A percentile compares a stretch with the other conserved stretches of the same genome.
phyloP scores from a whole-genome alignment of 2,888 invertebrate genomes.

The Drosophila nigricruria region DNA sequence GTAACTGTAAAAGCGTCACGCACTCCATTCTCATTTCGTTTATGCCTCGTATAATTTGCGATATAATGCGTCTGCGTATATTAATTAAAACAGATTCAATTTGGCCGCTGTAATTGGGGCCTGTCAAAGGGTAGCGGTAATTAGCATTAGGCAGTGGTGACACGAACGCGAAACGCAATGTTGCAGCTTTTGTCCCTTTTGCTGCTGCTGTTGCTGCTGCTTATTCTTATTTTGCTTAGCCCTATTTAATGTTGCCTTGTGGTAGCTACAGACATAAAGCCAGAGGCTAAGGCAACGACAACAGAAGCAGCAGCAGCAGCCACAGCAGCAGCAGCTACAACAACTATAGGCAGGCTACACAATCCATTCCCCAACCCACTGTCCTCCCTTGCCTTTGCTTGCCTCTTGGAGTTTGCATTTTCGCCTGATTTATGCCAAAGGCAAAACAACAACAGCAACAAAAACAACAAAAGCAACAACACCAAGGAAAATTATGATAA shows the following conservation, averaged over 20 bases:
- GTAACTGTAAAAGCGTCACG: not conserved
- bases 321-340: not conserved
- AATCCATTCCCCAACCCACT: not conserved
- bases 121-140: constrained; percentile 68
- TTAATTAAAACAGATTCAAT: constrained; percentile 58
- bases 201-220: not conserved
- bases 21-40: not conserved
- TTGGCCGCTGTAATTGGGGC: constrained; percentile 63
- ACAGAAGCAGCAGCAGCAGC: constrained; percentile 11
- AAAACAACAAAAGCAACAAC: constrained; percentile 17
- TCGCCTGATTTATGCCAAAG: constrained; percentile 75
- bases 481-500: constrained; percentile 74
- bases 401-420: constrained; percentile 32
- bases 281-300: constrained; percentile 28
- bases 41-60: not conserved
- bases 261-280: constrained; percentile 58
- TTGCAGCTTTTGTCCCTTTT: constrained; percentile 19
- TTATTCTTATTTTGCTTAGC: not conserved
- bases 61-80: constrained; percentile 26
- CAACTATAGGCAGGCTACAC: constrained; percentile 3
- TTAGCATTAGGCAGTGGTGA: constrained; percentile 40
- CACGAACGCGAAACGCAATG: constrained; percentile 25
- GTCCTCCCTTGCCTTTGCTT: not conserved
- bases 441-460: constrained; percentile 30
- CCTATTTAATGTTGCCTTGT: constrained; percentile 46